Conservation (phyloP, 2,797 vertebrate species). For the Kryptopterus vitreolus region DNA sequence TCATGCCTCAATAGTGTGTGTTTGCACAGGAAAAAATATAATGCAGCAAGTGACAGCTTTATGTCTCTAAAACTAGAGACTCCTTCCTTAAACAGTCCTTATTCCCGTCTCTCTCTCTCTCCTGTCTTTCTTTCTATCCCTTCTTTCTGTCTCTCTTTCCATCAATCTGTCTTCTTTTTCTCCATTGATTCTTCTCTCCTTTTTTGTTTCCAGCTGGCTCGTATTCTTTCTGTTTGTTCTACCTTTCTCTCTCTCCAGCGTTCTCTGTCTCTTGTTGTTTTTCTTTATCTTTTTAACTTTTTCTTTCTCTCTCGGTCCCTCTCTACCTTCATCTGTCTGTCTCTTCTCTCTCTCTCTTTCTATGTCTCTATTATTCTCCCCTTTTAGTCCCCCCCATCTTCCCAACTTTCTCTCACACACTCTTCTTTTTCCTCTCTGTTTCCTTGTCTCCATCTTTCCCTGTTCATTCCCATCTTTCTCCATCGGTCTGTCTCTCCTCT, state of each 20-base stretch:
- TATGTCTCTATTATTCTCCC: background rate
- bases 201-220: too few relatives aligned
- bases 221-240: too few relatives aligned
- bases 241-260: too few relatives aligned
- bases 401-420: too few relatives aligned
- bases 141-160: background rate
- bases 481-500: background rate
- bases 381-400: rapidly evolving
- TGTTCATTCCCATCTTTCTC: background rate
- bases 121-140: rapidly evolving
- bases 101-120: background rate
- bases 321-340: background rate
- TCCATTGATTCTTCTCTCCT: too few relatives aligned
- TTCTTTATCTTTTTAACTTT: background rate
- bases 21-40: too few relatives aligned
- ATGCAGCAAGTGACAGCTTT: too few relatives aligned
- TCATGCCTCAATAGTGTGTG: too few relatives aligned
- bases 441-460: background rate
- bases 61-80: too few relatives aligned
- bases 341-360: background rate
- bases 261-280: too few relatives aligned
- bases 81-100: too few relatives aligned
- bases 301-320: background rate
- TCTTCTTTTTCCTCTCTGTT: background rate
- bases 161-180: too few relatives aligned